Evolutionary conservation across 2,888 invertebrate genomes (phyloP).

Genomic region (Papilio demoleus): DNA sequence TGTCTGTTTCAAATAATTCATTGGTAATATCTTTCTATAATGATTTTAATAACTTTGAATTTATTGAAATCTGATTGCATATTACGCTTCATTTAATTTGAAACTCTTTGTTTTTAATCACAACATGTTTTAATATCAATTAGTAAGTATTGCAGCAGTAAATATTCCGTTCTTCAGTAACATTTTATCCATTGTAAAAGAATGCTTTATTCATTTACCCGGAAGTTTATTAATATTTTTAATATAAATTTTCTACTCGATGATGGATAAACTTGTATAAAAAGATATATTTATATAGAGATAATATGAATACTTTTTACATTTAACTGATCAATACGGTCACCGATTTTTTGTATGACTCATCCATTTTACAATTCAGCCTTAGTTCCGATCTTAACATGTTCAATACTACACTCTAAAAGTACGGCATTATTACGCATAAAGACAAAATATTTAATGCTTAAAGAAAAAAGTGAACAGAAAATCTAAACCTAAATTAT

Average conservation of each 20-base stretch:
- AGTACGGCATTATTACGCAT: too few species aligned
- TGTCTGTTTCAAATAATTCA: background rate
- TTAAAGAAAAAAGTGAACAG: too few species aligned
- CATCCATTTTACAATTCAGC: conserved; percentile 58
- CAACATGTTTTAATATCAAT: conserved; percentile 5
- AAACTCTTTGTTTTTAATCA: background rate
- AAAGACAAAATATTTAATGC: too few species aligned
- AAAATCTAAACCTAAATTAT: too few species aligned
- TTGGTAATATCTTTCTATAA: too few species aligned
- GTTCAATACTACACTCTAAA: conserved; percentile 1
- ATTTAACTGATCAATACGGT: conserved; percentile 34
- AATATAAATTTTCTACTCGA: background rate
- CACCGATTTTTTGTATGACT: conserved; percentile 51
- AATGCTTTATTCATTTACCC: too few species aligned
- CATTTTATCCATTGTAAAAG: too few species aligned
- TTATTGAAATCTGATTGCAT: background rate
- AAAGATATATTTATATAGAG: background rate
- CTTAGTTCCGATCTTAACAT: conserved; percentile 44
- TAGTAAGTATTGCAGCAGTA: background rate
- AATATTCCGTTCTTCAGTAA: background rate
- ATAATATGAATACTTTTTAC: conserved; percentile 5
- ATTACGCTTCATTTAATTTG: background rate
- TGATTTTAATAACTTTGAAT: too few species aligned
- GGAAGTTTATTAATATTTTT: background rate
- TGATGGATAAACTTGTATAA: background rate